Conservation (phyloP, 2,113 vertebrate species). For the Podilymbus podiceps region DNA sequence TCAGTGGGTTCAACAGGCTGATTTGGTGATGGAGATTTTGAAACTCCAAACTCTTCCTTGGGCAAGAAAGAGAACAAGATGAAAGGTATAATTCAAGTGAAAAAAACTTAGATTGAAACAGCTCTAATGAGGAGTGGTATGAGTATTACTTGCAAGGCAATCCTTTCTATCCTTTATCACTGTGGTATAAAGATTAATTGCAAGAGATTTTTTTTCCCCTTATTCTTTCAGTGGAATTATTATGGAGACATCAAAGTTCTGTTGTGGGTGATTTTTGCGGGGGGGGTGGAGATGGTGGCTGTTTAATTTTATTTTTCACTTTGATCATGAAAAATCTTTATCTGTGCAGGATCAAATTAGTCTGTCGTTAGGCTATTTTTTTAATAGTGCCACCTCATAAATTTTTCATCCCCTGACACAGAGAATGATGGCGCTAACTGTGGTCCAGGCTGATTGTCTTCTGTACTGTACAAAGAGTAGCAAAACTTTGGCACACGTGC, state of each 20-base stretch:
- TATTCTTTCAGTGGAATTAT: background rate
- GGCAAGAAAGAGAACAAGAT: background rate
- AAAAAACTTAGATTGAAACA: background rate
- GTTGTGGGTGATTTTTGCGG: background rate
- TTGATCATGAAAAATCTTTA: background rate
- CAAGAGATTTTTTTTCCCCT: background rate
- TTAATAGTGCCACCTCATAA: background rate
- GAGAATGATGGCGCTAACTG: background rate
- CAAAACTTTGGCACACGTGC: background rate
- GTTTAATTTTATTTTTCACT: constrained; percentile 21
- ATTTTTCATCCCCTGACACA: background rate
- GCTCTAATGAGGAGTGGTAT: background rate
- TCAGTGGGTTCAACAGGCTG: background rate
- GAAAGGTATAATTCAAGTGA: background rate
- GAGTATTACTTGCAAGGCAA: background rate
- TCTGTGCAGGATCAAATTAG: constrained; percentile 7
- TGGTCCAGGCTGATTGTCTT: background rate
- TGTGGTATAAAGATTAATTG: background rate
- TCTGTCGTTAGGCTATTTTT: background rate
- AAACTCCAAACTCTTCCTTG: background rate
- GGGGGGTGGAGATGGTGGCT: background rate
- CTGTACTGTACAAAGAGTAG: background rate
- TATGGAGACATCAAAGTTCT: background rate
- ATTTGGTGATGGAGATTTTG: background rate
- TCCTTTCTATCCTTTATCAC: background rate